Base-by-base conservation (phyloP, 2,797 vertebrate genomes). In the Orientallactaga sibirica region DNA sequence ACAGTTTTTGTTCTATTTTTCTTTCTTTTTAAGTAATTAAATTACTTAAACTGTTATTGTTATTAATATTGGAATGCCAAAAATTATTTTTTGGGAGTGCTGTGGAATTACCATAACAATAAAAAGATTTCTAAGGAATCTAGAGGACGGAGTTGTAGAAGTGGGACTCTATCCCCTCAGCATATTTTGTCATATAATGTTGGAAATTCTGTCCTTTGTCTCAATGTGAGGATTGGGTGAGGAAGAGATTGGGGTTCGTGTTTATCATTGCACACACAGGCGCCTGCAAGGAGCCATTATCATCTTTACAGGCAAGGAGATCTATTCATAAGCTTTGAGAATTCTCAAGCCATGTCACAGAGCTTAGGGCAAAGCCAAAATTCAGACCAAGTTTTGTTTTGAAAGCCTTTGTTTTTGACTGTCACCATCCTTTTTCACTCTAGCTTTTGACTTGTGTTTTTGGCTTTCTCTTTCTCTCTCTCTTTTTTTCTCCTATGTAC, bases 1-100 rank as follows among this genome's bases (percentile, higher is more conserved):
- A 5, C 55, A 70, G 22, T 52, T 85, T 96, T 75, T 92, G 24
- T 61, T 86, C 78, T 75, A 12, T 43, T 91, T 74, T 68, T 74
- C 27, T 81, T 92, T 58, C 27, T 74, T 90, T 94, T 90, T 94
- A 71, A 85, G 86, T 55, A 88, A 67, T 33, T 74, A 22, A 90
- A 74, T 93, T 84, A 88, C 89, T 94, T 90, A 86, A 80, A 29
- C 16, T 83, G 92, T 81, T 83, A 66, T 90, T 33, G 24, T 87
- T 33, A 68, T 75, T 92, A 87, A 67, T 90, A 90, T 67, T 79
- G n/a, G n/a, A 19, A 62, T 86, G 37, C 61, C 29, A 70, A n/a
- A 86, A 84, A 43, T 25, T 82, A 66, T 33, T 86, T 24, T 24
- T 58, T 77, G 58, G 9, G 29, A 93, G 29, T 79, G 27, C 77